These are phyloP conservation scores for Choloepus didactylus DNA, from an alignment of 2,797 vertebrate species.

Conservation along the genomic window DNA sequence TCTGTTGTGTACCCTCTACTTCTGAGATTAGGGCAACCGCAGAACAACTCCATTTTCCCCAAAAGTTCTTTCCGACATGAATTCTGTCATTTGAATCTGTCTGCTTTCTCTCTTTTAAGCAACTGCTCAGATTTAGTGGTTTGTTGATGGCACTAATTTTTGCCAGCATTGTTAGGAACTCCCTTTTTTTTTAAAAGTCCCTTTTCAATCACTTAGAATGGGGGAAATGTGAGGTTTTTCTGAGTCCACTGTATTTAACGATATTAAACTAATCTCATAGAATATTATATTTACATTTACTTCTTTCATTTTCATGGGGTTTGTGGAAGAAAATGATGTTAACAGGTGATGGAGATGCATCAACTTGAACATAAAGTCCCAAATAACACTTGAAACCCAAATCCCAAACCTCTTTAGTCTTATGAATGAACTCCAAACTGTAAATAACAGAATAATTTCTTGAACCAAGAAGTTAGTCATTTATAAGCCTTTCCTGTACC, in stretches of 20 bases:
- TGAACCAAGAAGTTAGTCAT: neutral
- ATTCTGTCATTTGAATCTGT: neutral
- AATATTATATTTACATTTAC: neutral
- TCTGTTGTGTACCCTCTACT: neutral
- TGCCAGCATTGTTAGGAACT: neutral
- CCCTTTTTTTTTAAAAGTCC: neutral
- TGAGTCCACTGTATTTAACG: neutral
- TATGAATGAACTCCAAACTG: neutral
- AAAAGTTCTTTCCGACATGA: neutral
- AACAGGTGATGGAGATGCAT: neutral
- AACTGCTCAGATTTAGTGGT: neutral
- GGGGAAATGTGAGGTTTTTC: neutral
- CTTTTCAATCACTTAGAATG: neutral
- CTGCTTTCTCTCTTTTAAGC: neutral
- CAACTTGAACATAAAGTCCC: neutral
- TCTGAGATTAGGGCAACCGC: neutral
- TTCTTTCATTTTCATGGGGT: constrained; percentile 12
- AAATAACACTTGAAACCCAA: constrained; percentile 34
- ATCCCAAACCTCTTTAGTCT: neutral
- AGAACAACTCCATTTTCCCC: neutral
- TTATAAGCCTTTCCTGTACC: neutral
- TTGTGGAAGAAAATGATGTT: neutral
- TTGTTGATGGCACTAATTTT: neutral
- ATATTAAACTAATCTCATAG: neutral
- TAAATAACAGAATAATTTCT: constrained; percentile 38